These are phyloP conservation scores for Dorcus parallelipipedus DNA, from an alignment of 2,888 invertebrate genomes.

Conservation along the genomic window DNA sequence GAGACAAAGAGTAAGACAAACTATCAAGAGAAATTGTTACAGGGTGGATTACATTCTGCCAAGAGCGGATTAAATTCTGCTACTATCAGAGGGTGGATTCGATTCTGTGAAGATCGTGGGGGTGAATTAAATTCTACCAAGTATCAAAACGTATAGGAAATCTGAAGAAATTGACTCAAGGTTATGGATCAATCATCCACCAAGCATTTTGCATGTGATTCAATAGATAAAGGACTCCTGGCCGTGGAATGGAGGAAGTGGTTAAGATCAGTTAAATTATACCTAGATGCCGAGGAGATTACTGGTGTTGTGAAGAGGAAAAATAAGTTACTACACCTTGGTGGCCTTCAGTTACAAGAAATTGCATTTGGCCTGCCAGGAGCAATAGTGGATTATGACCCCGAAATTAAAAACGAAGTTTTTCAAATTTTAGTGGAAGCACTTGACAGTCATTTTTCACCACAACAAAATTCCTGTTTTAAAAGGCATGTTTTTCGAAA, in stretches of 20 bases:
- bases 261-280: conserved; percentile 28
- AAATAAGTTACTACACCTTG: conserved; percentile 31
- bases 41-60: no score
- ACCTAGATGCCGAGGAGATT: background rate
- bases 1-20: no score
- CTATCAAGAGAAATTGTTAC: no score
- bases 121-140: background rate
- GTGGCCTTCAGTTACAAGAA: conserved; percentile 31
- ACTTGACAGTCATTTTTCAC: conserved; percentile 4
- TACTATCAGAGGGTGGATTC: background rate
- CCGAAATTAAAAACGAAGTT: conserved; percentile 22
- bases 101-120: background rate
- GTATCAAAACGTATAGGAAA: background rate
- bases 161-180: background rate
- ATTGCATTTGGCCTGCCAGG: conserved; percentile 30
- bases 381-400: conserved; percentile 22
- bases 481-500: no score
- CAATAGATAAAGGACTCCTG: conserved; percentile 26
- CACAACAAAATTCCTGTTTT: conserved; percentile 25
- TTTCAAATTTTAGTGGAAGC: conserved; percentile 28
- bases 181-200: conserved; percentile 10
- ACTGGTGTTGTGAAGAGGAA: background rate
- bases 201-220: conserved; percentile 25
- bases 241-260: conserved; percentile 29
- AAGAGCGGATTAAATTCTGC: no score